Evolutionary conservation across 2,113 vertebrate genomes (phyloP).

Genomic region (Salminus brasiliensis): DNA sequence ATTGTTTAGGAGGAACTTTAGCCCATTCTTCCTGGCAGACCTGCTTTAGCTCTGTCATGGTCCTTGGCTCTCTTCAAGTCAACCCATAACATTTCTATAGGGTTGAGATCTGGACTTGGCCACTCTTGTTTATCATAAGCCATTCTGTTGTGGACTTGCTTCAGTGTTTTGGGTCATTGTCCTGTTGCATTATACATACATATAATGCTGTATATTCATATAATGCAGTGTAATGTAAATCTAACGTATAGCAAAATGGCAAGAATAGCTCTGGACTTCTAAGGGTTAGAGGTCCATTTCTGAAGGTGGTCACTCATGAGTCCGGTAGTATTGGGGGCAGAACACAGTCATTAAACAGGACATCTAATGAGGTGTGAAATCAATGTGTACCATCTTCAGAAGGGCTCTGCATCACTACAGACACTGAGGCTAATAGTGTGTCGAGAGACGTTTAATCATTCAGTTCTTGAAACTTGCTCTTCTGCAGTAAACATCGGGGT

Average conservation of each 20-base stretch:
- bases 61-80: too few species aligned
- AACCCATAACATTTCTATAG: too few species aligned
- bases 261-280: not conserved
- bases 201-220: too few species aligned
- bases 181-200: too few species aligned
- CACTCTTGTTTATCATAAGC: too few species aligned
- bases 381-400: slow-evolving; percentile 73
- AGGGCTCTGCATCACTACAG: slow-evolving; percentile 63
- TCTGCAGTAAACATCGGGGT: slow-evolving; percentile 61
- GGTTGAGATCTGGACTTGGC: too few species aligned
- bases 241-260: not conserved
- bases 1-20: too few species aligned
- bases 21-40: too few species aligned
- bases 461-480: slow-evolving; percentile 72
- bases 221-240: not conserved
- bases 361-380: slow-evolving; percentile 80
- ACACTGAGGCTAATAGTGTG: slow-evolving; percentile 80
- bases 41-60: too few species aligned
- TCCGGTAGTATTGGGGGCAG: slow-evolving; percentile 65
- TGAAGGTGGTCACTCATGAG: slow-evolving; percentile 49
- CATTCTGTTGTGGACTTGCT: too few species aligned
- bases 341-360: slow-evolving; percentile 74
- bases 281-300: not conserved
- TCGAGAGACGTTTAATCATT: slow-evolving; percentile 78
- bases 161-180: too few species aligned